Evolutionary conservation across 2,797 vertebrate species (phyloP).

Genomic region (Falco berigora): DNA sequence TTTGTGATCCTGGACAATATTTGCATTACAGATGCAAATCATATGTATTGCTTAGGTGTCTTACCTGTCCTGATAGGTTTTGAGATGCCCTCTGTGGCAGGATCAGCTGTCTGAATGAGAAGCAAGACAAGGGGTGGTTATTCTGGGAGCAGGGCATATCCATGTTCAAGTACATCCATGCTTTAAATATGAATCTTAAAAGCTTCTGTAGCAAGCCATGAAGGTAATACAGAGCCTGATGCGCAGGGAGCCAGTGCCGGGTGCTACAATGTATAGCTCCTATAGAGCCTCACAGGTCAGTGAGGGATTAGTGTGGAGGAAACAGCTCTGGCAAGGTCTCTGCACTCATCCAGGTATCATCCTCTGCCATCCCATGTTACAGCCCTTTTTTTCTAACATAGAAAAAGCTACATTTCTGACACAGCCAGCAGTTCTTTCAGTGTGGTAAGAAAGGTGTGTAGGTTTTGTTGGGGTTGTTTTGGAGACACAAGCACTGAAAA

Average conservation of each 20-base stretch:
- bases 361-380: neutral
- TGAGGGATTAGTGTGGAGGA: neutral
- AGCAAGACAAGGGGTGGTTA: neutral
- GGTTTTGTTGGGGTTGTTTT: neutral
- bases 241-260: neutral
- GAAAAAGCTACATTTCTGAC: neutral
- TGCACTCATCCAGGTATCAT: neutral
- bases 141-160: neutral
- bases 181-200: neutral
- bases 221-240: neutral
- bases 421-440: neutral
- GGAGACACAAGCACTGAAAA: neutral
- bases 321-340: neutral
- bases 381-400: rapidly evolving
- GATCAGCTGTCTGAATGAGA: slow-evolving; percentile 18
- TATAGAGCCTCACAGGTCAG: neutral
- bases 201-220: neutral
- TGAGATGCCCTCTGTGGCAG: neutral
- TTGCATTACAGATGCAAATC: neutral
- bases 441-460: rapidly evolving
- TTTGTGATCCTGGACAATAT: neutral
- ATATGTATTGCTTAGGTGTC: neutral
- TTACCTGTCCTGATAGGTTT: slow-evolving; percentile 35
- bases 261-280: rapidly evolving
- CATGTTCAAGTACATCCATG: no score